These are phyloP conservation scores for Crocallis elinguaria DNA, from an alignment of 2,888 invertebrate genomes.

Conservation along the genomic window DNA sequence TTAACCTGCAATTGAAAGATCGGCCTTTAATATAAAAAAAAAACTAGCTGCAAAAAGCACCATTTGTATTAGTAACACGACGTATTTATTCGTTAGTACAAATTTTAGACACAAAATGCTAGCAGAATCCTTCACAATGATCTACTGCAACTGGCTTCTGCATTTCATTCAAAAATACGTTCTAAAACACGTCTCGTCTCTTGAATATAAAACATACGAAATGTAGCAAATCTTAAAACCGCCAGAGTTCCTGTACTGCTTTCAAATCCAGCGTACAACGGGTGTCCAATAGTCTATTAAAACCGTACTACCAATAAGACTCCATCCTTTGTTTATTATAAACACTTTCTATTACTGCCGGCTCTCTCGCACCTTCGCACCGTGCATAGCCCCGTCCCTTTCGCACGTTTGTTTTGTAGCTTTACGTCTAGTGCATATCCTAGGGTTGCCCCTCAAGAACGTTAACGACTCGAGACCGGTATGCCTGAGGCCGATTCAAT, in stretches of 20 bases:
- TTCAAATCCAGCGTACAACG: conserved; percentile 67
- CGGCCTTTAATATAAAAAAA: too few relatives aligned
- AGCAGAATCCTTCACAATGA: too few relatives aligned
- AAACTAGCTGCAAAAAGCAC: too few relatives aligned
- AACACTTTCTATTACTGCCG: conserved; percentile 71
- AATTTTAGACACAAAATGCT: too few relatives aligned
- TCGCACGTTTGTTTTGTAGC: conserved; percentile 71
- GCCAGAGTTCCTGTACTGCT: conserved; percentile 54
- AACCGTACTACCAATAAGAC: conserved; percentile 74
- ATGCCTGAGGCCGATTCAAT: conserved; percentile 84
- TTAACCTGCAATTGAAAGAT: too few relatives aligned
- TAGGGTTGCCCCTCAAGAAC: conserved; percentile 69
- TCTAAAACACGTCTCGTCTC: neutral
- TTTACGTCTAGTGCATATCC: conserved; percentile 74
- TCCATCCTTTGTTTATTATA: conserved; percentile 83
- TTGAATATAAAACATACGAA: neutral
- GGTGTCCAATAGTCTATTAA: conserved; percentile 68
- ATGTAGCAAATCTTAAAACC: too few relatives aligned
- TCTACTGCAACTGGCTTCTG: too few relatives aligned
- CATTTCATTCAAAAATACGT: too few relatives aligned
- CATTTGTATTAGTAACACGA: too few relatives aligned
- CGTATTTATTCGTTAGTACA: too few relatives aligned
- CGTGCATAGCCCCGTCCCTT: conserved; percentile 44
- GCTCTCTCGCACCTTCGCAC: conserved; percentile 47
- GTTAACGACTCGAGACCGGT: conserved; percentile 78